These are phyloP conservation scores for Stegodyphus dumicola DNA, from an alignment of 1,140 invertebrate genomes.

Conservation along the genomic window DNA sequence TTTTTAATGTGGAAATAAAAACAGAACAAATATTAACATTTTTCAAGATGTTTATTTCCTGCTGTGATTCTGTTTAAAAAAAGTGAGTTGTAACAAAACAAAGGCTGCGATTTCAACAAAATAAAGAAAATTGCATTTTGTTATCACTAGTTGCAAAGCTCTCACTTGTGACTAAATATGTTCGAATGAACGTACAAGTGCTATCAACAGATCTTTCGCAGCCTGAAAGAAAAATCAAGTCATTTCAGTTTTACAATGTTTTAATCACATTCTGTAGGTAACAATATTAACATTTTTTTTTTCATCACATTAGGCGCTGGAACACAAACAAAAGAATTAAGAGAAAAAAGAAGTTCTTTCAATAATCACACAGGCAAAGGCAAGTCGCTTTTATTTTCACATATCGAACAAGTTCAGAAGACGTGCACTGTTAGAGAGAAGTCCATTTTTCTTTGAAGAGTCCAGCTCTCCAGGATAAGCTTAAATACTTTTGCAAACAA, in stretches of 20 bases:
- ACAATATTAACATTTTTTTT: background rate
- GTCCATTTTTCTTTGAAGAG: background rate
- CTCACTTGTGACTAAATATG: background rate
- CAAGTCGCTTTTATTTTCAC: background rate
- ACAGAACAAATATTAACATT: background rate
- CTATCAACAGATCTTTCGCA: background rate
- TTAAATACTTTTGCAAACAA: background rate
- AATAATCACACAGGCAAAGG: conserved; percentile 1
- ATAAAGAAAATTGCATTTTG: background rate
- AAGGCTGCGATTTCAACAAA: conserved; percentile 1
- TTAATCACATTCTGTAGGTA: background rate
- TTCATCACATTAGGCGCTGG: conserved; percentile 2
- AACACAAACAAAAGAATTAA: background rate
- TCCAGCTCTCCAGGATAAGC: background rate
- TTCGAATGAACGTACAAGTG: background rate
- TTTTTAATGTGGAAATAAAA: too few species aligned
- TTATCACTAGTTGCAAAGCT: conserved; percentile 9
- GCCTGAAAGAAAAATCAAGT: background rate
- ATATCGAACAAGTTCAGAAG: conserved; percentile 4
- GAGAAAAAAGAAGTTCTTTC: background rate
- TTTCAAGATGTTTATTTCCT: conserved; percentile 5
- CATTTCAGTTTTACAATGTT: background rate
- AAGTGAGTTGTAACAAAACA: conserved; percentile 1
- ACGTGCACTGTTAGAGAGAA: background rate
- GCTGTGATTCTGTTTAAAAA: background rate